Evolutionary conservation across 1,140 invertebrate genomes (phyloP).

Genomic region (Heliconius congener): DNA sequence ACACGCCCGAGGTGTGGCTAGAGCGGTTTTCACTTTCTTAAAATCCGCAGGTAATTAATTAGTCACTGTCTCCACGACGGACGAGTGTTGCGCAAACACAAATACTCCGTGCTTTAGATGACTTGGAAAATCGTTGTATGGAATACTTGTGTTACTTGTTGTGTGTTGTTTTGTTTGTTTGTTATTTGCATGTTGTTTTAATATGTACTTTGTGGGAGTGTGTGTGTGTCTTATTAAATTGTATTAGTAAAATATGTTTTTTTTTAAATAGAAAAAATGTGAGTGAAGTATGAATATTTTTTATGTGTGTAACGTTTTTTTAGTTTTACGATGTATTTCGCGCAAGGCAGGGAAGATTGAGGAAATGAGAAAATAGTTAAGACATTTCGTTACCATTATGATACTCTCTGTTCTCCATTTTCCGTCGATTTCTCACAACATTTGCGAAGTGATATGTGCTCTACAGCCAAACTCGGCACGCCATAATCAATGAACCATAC

Average conservation of each 20-base stretch:
- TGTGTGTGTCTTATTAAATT: no score
- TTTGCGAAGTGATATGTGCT: no score
- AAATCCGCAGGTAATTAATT: conserved; percentile 63
- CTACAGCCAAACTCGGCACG: no score
- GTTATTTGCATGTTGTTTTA: background rate
- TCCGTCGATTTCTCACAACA: background rate
- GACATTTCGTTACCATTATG: background rate
- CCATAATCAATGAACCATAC: no score
- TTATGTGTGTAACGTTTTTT: no score
- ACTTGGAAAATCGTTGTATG: conserved; percentile 33
- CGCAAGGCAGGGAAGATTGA: no score
- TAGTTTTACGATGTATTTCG: no score
- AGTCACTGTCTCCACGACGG: conserved; percentile 42
- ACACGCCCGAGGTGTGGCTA: conserved; percentile 46
- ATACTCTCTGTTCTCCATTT: background rate
- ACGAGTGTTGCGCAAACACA: conserved; percentile 36
- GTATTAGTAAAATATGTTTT: no score
- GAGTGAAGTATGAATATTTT: no score
- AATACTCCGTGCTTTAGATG: conserved; percentile 31
- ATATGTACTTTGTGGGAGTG: no score
- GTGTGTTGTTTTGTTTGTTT: conserved; percentile 5
- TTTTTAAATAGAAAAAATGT: no score
- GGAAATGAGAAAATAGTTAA: background rate
- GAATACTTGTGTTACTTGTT: conserved; percentile 21
- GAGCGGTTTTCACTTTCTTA: conserved; percentile 59